These are phyloP conservation scores for Polypterus senegalus DNA, from an alignment of 2,113 vertebrate species.

Conservation along the genomic window DNA sequence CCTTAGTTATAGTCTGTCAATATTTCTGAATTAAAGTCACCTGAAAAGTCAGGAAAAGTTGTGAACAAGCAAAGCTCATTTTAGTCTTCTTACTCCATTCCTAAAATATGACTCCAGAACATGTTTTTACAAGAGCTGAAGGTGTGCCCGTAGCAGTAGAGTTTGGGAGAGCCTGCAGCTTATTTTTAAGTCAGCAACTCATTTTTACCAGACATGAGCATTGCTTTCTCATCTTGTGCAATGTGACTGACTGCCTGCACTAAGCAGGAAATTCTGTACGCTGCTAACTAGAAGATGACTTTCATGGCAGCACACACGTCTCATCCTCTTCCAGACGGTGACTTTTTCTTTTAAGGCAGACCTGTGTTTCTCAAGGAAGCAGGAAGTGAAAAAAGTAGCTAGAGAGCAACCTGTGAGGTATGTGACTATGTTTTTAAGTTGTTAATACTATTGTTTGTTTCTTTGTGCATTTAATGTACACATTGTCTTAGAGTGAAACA, in stretches of 20 bases:
- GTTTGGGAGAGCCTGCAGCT: background rate
- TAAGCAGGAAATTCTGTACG: background rate
- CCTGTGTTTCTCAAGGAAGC: background rate
- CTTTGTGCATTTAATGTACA: too few species aligned
- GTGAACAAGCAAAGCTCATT: too few species aligned
- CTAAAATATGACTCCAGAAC: background rate
- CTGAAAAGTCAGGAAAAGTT: too few species aligned
- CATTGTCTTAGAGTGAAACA: too few species aligned
- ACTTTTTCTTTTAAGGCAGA: background rate
- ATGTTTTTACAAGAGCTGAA: constrained; percentile 1
- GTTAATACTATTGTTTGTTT: background rate
- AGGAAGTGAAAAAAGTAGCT: background rate
- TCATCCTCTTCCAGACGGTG: background rate
- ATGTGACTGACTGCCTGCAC: background rate
- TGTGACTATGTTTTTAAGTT: background rate
- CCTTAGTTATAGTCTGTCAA: background rate
- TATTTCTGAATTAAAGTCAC: background rate
- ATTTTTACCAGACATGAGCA: background rate
- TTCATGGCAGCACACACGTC: background rate
- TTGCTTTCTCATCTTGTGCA: background rate
- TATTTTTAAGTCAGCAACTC: background rate
- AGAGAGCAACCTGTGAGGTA: background rate
- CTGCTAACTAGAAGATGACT: background rate
- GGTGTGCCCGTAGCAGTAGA: background rate
- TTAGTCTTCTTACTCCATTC: background rate